Percentiles rank a stretch among this genome's conserved stretches.
These are phyloP conservation scores for Lepilemur ruficaudatus DNA, from an alignment of 2,797 vertebrate genomes.

Conservation along the genomic window DNA sequence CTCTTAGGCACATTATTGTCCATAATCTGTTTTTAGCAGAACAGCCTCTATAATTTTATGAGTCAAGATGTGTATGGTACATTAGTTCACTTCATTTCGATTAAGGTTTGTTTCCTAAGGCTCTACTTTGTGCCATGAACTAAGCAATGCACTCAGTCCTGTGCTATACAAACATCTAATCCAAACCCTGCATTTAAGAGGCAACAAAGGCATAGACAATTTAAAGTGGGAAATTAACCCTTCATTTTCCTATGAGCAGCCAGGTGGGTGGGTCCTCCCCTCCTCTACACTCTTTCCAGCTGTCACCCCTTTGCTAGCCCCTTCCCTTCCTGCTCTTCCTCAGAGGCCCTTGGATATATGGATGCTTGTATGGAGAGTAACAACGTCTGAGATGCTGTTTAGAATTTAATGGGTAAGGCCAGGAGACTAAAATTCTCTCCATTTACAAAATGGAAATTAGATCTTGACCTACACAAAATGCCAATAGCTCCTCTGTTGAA, in stretches of 20 bases:
- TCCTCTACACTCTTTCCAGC: rapidly evolving
- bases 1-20: neutral
- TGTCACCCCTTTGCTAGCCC: rapidly evolving
- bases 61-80: neutral
- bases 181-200: neutral
- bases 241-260: neutral
- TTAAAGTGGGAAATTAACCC: neutral
- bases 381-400: neutral
- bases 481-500: neutral
- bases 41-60: neutral
- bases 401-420: neutral
- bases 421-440: neutral
- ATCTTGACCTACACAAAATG: neutral
- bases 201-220: rapidly evolving
- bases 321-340: too few species aligned
- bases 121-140: rapidly evolving
- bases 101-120: neutral
- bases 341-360: neutral
- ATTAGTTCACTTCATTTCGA: rapidly evolving
- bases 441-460: neutral
- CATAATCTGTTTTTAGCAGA: neutral
- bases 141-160: neutral
- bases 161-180: too few species aligned
- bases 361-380: neutral
- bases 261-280: rapidly evolving